Percentiles rank a stretch among this genome's conserved stretches.
Evolutionary conservation across 2,888 invertebrate species (phyloP).

Genomic region (Sycophila texana): DNA sequence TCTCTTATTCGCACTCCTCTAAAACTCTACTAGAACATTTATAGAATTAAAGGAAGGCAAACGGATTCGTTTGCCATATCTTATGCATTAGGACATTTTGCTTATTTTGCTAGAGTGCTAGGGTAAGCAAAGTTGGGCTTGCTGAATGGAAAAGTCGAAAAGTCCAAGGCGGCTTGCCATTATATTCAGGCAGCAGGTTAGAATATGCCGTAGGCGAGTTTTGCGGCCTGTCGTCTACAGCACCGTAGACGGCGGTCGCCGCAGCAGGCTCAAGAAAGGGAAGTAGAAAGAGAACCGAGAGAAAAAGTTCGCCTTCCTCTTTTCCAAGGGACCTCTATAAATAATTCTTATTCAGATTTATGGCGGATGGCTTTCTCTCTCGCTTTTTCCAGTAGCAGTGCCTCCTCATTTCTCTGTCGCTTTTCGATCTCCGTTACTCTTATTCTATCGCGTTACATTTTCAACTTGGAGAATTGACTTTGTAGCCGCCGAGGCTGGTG

Average conservation of each 20-base stretch:
- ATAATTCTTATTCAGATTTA: conserved; percentile 72
- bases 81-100: too few relatives aligned
- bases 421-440: conserved; percentile 29
- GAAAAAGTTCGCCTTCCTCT: conserved; percentile 48
- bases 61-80: too few relatives aligned
- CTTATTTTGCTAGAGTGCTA: neutral
- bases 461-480: conserved; percentile 50
- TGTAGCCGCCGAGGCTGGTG: neutral
- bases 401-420: conserved; percentile 13
- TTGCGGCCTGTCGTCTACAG: neutral
- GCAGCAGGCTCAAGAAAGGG: neutral
- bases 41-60: too few relatives aligned
- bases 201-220: conserved; percentile 15
- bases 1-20: conserved; percentile 20
- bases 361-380: conserved; percentile 49
- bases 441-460: conserved; percentile 36
- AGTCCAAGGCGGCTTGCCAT: neutral
- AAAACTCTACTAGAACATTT: neutral
- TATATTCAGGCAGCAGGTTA: neutral
- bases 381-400: neutral
- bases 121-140: too few relatives aligned
- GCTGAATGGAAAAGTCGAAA: too few relatives aligned
- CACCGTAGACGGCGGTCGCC: neutral
- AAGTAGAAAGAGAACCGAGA: conserved; percentile 8
- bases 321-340: conserved; percentile 63